Conservation (phyloP, 2,888 invertebrate species). For the Eremobia ochroleuca region DNA sequence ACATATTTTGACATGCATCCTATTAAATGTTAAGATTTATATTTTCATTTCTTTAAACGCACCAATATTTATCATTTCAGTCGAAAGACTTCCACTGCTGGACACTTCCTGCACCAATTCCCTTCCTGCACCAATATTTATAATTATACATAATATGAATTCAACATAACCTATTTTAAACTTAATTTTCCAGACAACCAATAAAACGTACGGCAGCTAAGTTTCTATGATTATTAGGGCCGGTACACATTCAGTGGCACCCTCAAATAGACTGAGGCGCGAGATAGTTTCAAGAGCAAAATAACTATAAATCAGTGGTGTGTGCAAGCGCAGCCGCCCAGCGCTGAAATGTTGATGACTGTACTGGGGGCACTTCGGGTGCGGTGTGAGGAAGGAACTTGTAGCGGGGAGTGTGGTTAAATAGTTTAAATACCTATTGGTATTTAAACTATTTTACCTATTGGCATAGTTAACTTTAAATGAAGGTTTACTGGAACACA, state of each 20-base stretch:
- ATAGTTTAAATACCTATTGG: not conserved
- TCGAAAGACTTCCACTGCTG: not conserved
- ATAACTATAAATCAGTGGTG: constrained; percentile 84
- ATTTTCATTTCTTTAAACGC: not conserved
- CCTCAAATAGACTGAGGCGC: constrained; percentile 64
- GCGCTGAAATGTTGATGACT: constrained; percentile 87
- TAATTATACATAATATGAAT: not conserved
- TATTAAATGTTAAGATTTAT: not conserved
- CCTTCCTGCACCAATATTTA: not conserved
- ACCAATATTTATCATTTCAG: not conserved
- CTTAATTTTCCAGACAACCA: constrained; percentile 22
- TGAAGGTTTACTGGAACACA: not conserved
- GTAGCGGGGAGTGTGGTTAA: constrained; percentile 21
- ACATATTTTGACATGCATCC: not conserved
- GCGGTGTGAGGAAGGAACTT: constrained; percentile 60
- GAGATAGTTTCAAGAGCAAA: constrained; percentile 86
- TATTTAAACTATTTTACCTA: no score
- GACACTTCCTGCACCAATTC: not conserved
- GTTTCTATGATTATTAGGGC: constrained; percentile 59
- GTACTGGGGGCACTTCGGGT: constrained; percentile 68
- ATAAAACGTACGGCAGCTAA: constrained; percentile 26
- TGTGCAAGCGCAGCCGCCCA: constrained; percentile 80
- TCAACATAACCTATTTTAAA: constrained; percentile 3
- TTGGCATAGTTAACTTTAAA: not conserved
- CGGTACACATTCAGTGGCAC: constrained; percentile 60